Base-by-base conservation (phyloP, 2,113 vertebrate species). In the Atherinomorus stipes region DNA sequence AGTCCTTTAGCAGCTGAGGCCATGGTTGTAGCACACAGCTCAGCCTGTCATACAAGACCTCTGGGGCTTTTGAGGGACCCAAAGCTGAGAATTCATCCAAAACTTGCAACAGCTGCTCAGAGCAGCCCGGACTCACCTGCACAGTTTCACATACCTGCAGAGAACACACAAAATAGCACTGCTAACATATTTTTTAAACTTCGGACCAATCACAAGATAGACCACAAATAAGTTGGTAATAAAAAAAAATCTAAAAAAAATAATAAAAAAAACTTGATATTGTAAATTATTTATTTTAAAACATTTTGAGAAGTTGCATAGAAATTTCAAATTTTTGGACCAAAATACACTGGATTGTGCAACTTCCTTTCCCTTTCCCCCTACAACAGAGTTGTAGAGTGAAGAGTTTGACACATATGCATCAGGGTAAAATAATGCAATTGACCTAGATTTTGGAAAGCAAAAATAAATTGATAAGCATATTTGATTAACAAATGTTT, bases 1-100 rank as follows among this genome's bases (percentile, higher is more conserved):
- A 98, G 66, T 98, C 96, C 1, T 91, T 90, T 7, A 97, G 92
- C 31, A 98, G 78, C 87, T 96, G 95, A 2, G 97, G 97, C 95
- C 95, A 97, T 2, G 95, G 93, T 0, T 38, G 86, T 68, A 98
- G 56, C 2, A 97, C 65, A 0, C 61, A 31, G 23, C 86, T 92
- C 9, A 98, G 89, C 0, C 90, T 89, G 26, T 42, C 59, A 1
- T 93, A 96, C 11, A 98, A 93, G 19, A 93, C 90, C 54, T 96
- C 94, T 0, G 93, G 92, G 0, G 93, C 95, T 4, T 1, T 89
- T 0, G 85, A 42, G 25, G 87, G 77, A 0, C 87, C 92, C 1
- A 10, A 26, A 0, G 49, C 44, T 72, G 96, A 93, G 28, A 95
- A 97, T 60, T 93, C 92, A 1, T 96, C 95, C 85, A 98, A 89